A percentile compares a stretch with the other conserved stretches of the same genome.
Evolutionary conservation across 1,140 invertebrate genomes (phyloP).

Genomic region (Telenomus remus): DNA sequence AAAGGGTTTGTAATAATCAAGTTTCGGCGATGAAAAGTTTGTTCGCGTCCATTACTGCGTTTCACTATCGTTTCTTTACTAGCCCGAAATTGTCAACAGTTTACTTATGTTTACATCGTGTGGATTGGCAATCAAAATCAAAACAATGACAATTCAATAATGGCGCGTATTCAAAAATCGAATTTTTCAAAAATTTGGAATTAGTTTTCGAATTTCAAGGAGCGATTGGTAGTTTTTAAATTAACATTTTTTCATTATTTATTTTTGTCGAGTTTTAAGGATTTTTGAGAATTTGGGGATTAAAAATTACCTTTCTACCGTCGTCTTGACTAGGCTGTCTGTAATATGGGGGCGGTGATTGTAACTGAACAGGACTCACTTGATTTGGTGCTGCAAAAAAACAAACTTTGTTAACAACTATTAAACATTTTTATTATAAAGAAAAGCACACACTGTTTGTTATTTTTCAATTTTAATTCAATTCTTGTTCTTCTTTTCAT

Average conservation of each 20-base stretch:
- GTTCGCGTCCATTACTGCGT: conserved; percentile 8
- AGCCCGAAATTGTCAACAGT: conserved; percentile 8
- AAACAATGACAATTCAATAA: conserved; percentile 31
- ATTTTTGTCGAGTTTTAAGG: too few species aligned
- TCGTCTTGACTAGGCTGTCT: conserved; percentile 74
- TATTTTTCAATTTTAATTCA: too few species aligned
- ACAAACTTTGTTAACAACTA: background rate
- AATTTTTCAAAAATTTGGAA: background rate
- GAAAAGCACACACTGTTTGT: too few species aligned
- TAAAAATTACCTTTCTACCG: conserved; percentile 70
- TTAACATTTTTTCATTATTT: too few species aligned
- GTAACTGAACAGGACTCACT: conserved; percentile 74
- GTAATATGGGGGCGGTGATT: conserved; percentile 73
- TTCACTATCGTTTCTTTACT: background rate
- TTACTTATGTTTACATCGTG: conserved; percentile 26
- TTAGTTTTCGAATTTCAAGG: too few species aligned
- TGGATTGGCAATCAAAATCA: conserved; percentile 18
- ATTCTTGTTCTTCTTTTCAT: too few species aligned
- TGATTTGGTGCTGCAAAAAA: conserved; percentile 69
- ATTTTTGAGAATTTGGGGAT: background rate
- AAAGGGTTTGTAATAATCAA: too few species aligned
- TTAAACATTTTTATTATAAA: too few species aligned
- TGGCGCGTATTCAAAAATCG: background rate
- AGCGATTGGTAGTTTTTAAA: too few species aligned
- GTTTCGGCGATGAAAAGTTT: conserved; percentile 18